Evolutionary conservation across 2,888 invertebrate species (phyloP).

Genomic region (Cryptocephalus moraei): DNA sequence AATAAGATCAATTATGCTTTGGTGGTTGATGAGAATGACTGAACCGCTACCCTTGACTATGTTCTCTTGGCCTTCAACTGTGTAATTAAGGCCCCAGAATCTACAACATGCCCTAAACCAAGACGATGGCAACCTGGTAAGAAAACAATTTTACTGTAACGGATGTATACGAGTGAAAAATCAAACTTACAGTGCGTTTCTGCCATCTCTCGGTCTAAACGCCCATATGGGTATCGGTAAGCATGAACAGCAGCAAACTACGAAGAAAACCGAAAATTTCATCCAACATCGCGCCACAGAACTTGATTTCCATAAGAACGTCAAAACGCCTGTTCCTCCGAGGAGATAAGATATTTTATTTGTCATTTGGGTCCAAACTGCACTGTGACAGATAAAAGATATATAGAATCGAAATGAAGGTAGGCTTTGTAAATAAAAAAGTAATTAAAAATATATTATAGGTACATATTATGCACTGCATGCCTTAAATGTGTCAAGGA

Average conservation of each 20-base stretch:
- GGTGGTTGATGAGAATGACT: slow-evolving; percentile 80
- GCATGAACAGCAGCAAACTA: slow-evolving; percentile 50
- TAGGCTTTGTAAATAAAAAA: too few relatives aligned
- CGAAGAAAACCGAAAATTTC: slow-evolving; percentile 55
- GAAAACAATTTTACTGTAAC: background rate
- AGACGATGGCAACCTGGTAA: slow-evolving; percentile 57
- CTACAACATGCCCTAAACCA: slow-evolving; percentile 44
- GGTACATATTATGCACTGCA: too few relatives aligned
- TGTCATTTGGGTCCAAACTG: too few relatives aligned
- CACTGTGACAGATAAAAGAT: too few relatives aligned
- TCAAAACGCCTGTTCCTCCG: too few relatives aligned
- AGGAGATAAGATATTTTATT: too few relatives aligned
- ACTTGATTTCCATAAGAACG: slow-evolving; percentile 41
- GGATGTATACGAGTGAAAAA: too few relatives aligned
- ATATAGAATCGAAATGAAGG: too few relatives aligned
- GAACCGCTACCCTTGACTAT: slow-evolving; percentile 63
- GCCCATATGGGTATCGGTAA: slow-evolving; percentile 66
- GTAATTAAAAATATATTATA: too few relatives aligned
- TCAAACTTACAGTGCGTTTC: slow-evolving; percentile 66
- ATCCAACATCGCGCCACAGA: slow-evolving; percentile 58
- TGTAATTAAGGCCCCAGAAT: slow-evolving; percentile 56
- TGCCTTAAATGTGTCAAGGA: too few relatives aligned
- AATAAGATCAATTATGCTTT: slow-evolving; percentile 74
- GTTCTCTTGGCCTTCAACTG: slow-evolving; percentile 64
- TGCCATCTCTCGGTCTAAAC: slow-evolving; percentile 56